These are phyloP conservation scores for Neoseiulus cucumeris DNA, from an alignment of 1,140 invertebrate species.

Conservation along the genomic window DNA sequence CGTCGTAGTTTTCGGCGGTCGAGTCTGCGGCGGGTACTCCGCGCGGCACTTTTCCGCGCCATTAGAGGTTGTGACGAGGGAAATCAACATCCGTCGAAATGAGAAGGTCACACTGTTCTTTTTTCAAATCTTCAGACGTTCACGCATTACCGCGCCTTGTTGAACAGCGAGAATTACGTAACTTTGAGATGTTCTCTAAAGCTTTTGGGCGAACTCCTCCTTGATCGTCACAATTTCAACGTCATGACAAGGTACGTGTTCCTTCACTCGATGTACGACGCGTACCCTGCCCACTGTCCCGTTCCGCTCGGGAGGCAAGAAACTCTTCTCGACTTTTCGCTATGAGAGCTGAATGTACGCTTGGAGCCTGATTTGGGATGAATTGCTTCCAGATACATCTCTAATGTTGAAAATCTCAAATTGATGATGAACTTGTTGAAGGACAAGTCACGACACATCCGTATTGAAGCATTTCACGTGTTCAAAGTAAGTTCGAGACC, in stretches of 20 bases:
- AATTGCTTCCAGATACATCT: slow-evolving; percentile 48
- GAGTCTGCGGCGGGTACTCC: no score
- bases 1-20: no score
- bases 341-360: no score
- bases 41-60: no score
- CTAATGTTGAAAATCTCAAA: slow-evolving; percentile 96
- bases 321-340: no score
- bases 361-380: no score
- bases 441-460: slow-evolving; percentile 96
- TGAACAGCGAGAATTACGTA: slow-evolving; percentile 98
- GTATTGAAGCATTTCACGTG: slow-evolving; percentile 99
- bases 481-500: slow-evolving; percentile 71
- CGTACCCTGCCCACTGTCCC: no score
- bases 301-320: no score
- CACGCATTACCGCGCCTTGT: slow-evolving; percentile 75
- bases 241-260: slow-evolving; percentile 37
- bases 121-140: slow-evolving; percentile 47
- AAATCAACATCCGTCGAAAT: no score
- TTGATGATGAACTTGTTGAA: slow-evolving; percentile 99
- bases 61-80: no score
- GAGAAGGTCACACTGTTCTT: no score
- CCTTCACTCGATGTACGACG: no score
- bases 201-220: slow-evolving; percentile 72
- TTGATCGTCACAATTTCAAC: slow-evolving; percentile 97
- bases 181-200: slow-evolving; percentile 89